phyloP scores from a whole-genome alignment of 2,113 vertebrate species.

The Leucosticte australis region DNA sequence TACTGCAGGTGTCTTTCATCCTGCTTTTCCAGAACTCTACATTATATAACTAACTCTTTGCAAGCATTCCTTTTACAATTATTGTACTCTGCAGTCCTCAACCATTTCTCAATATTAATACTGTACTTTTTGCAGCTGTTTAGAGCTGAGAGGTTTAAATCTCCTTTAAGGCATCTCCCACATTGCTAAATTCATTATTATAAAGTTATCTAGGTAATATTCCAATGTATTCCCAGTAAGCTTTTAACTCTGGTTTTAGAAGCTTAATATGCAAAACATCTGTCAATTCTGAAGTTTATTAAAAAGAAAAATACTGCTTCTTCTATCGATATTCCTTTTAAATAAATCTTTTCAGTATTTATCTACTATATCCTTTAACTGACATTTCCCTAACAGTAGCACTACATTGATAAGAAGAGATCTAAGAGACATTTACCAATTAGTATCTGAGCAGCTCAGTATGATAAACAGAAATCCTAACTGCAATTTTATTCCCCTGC shows the following conservation, averaged over 20 bases:
- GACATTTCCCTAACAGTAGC: background rate
- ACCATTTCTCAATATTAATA: background rate
- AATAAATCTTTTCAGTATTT: background rate
- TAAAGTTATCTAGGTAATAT: background rate
- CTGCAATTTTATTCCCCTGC: background rate
- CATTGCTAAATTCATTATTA: background rate
- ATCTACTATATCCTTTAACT: background rate
- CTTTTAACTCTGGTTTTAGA: background rate
- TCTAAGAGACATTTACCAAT: background rate
- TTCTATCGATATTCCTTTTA: background rate
- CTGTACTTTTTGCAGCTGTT: background rate
- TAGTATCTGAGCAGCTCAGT: background rate
- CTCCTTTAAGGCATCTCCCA: background rate
- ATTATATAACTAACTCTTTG: background rate
- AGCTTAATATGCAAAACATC: background rate
- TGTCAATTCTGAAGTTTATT: background rate
- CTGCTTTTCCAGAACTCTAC: background rate
- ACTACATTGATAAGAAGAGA: background rate
- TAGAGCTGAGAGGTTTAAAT: background rate
- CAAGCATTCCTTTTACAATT: background rate
- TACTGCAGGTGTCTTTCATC: background rate
- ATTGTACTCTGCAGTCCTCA: background rate
- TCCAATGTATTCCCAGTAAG: background rate
- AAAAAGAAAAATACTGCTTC: background rate
- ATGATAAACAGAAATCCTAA: background rate